Base-by-base conservation (phyloP, 2,888 invertebrate genomes). In the Pogonocherus hispidulus region DNA sequence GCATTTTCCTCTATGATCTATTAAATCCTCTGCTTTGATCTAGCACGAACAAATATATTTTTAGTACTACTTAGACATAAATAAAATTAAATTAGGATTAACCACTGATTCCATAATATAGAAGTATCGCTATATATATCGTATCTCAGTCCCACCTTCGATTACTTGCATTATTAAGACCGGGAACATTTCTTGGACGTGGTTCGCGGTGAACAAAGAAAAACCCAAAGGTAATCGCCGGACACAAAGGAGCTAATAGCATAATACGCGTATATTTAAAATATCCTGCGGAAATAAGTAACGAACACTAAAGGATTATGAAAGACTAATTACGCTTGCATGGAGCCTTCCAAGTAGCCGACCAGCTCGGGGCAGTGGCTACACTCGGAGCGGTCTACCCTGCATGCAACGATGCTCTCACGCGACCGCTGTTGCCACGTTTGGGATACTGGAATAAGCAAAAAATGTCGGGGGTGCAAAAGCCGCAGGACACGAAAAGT, bases 261-360 rank as follows among this genome's bases (percentile, higher is more conserved):
- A 79, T 76, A 76, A 79, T 77, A 75, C 70, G 75, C 68, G 70
- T 64, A 70, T 75, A 73, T 78, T 77, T 71, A 71, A 75, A 76
- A 78, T 78, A 69, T 72, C 75, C 74, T 57, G 67, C 67, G 73
- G 77, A 74, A 74, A 72, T 72, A 71, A 72, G 74, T 72, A 74
- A 76, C 70, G 69, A 75, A 76, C 68, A 67, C 71, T 75, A 75
- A 76, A 77, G 75, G 74, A 75, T 77, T 77, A 77, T 71, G 76
- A 73, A 76, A 69, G 72, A 66, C 49, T 79, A 79, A 80, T 80
- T 81, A 79, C 77, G 69, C 76, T 79, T 78, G 80, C 81, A 81
- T 81, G 80, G 74, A 75, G 76, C 77, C 79, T 81, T 82, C 79
- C 81, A 82, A 81, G 82, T 82, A 82, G 82, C 81, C 75, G 75